Evolutionary conservation across 64 coral and sea anemone genomes (phyloP), one percentile per base, ranked within the genome.

Genomic region (Catalaphyllia jardinei): DNA sequence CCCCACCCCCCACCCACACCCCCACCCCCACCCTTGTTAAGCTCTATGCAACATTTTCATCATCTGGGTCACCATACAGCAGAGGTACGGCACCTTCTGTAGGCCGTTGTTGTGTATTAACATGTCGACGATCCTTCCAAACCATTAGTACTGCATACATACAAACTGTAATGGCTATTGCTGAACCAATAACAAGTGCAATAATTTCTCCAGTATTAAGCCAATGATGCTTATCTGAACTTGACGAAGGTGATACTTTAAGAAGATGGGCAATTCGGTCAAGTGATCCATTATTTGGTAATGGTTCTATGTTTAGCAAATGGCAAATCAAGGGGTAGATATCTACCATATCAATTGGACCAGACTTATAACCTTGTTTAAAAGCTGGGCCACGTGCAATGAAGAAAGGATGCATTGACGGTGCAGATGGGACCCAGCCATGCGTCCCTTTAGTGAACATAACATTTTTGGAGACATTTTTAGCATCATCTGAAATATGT

Each of bases 261-360:
- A 94, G 80, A 8, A 94, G 20, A 29, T 89, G 86, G 12, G 59
- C 64, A 75, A 94, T 85, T 27, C 87, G 67, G 77, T 73, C 69
- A n/a, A 96, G 60, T 16, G 76, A 76, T 4, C 94, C 94, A 89
- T 92, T 83, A 35, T 92, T 96, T 22, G 86, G 86, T 18, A 46
- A 81, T 25, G 94, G 94, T 12, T 77, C 29, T 51, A 96, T 89
- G 13, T 82, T 91, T 29, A 96, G 67, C 42, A 96, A 80, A 82
- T 96, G 76, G 83, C 94, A 96, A 65, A 96, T 89, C 24, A 96
- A 79, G 14, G 90, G 65, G 75, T 96, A 96, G 8, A 96, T 90
- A 35, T 96, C 87, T 24, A 96, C 87, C 71, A 75, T 93, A 28
- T 89, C 18, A 55, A 96, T 88, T 55, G 82, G 73, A 55, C 61